Evolutionary conservation across 2,113 vertebrate genomes (phyloP).

Genomic region (Emberiza fucata): DNA sequence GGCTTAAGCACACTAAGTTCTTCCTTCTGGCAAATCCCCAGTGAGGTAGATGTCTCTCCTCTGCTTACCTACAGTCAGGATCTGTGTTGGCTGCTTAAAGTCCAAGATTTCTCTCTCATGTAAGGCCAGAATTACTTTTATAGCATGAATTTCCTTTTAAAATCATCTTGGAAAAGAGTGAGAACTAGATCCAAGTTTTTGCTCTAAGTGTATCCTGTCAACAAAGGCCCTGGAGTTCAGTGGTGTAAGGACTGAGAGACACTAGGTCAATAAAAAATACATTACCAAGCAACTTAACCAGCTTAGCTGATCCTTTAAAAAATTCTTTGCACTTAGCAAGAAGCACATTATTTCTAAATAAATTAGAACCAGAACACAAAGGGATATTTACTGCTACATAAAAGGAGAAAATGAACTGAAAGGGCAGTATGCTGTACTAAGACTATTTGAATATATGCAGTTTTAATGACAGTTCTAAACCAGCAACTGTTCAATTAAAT

Average conservation of each 20-base stretch:
- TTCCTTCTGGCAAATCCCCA: not conserved
- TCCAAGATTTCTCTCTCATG: not conserved
- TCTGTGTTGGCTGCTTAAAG: not conserved
- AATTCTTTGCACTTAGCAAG: not conserved
- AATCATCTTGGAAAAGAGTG: not conserved
- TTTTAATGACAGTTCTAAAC: slow-evolving; percentile 64
- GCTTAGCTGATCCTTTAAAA: not conserved
- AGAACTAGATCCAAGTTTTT: not conserved
- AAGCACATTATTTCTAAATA: slow-evolving; percentile 46
- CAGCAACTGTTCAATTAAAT: slow-evolving; percentile 72
- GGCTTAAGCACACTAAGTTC: not conserved
- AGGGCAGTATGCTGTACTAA: slow-evolving; percentile 5
- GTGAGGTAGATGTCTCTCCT: not conserved
- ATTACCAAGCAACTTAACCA: not conserved
- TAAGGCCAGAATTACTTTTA: not conserved
- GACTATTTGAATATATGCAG: slow-evolving; percentile 57
- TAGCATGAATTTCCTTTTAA: not conserved
- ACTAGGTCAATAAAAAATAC: not conserved
- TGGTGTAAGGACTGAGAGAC: not conserved
- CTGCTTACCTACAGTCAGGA: not conserved
- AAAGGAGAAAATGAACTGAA: slow-evolving; percentile 33
- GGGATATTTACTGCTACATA: slow-evolving; percentile 48
- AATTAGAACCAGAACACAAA: slow-evolving; percentile 43
- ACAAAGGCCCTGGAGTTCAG: not conserved
- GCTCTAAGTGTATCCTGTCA: not conserved